Conservation (phyloP, 2,113 vertebrate genomes). For the Mixornis gularis region DNA sequence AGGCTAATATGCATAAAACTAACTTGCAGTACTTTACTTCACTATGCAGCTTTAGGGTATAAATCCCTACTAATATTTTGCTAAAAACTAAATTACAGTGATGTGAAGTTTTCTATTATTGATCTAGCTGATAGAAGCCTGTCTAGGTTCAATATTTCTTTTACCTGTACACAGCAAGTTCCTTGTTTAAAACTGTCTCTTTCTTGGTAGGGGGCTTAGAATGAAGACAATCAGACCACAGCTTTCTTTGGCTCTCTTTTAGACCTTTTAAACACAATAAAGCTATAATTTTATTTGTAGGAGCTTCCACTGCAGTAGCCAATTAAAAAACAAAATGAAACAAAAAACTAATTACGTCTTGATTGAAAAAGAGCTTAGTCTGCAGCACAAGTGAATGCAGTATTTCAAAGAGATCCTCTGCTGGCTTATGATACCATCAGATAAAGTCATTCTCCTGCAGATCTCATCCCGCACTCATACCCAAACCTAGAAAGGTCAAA, state of each 20-base stretch:
- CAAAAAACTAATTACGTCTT: neutral
- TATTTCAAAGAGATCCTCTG: neutral
- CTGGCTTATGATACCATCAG: neutral
- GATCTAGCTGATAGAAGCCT: neutral
- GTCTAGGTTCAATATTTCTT: neutral
- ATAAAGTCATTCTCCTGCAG: neutral
- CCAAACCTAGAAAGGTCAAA: neutral
- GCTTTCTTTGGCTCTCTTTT: neutral
- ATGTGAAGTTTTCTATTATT: neutral
- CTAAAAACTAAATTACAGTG: neutral
- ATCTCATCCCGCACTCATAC: neutral
- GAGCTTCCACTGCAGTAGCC: neutral
- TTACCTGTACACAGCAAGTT: neutral
- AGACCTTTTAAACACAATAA: neutral
- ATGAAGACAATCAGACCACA: neutral
- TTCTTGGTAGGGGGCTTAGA: neutral
- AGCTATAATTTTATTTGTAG: neutral
- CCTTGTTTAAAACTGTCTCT: neutral
- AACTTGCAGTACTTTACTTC: neutral
- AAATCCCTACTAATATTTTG: neutral
- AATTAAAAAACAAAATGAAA: neutral
- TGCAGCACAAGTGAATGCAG: neutral
- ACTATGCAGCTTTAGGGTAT: neutral
- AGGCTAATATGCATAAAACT: neutral
- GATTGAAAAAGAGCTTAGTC: neutral